Evolutionary conservation across 1,140 invertebrate genomes (phyloP).

Genomic region (Panagrolaimus sp.): DNA sequence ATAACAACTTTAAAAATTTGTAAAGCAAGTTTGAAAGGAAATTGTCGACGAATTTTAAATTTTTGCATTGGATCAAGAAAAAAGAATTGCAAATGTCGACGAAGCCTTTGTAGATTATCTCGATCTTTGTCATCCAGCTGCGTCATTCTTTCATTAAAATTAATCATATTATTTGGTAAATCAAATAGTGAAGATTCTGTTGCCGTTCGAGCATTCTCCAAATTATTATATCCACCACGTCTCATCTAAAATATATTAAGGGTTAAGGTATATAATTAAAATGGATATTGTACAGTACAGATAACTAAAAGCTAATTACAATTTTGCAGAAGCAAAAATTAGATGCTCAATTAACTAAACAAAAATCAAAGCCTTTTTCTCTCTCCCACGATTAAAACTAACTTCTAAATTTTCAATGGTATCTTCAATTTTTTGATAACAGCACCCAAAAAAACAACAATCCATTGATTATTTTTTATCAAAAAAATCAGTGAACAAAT

Average conservation of each 20-base stretch:
- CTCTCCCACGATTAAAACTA: too few species aligned
- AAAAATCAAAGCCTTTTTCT: too few species aligned
- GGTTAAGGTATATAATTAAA: too few species aligned
- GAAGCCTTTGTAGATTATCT: constrained; percentile 47
- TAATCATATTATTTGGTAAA: constrained; percentile 20
- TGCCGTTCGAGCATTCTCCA: not conserved
- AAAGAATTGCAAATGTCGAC: constrained; percentile 74
- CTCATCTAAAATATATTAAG: not conserved
- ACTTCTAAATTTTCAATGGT: too few species aligned
- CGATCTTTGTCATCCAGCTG: constrained; percentile 25
- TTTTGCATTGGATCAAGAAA: constrained; percentile 99
- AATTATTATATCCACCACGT: constrained; percentile 19
- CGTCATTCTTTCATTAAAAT: constrained; percentile 45
- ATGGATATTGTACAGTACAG: too few species aligned
- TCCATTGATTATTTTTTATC: too few species aligned
- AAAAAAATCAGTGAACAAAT: too few species aligned
- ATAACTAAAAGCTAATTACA: too few species aligned
- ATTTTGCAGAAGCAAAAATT: too few species aligned
- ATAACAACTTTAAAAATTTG: constrained; percentile 92
- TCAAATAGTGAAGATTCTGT: not conserved
- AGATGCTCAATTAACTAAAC: too few species aligned
- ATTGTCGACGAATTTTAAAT: constrained; percentile 79
- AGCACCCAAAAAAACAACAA: too few species aligned
- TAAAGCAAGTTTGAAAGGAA: constrained; percentile 81
- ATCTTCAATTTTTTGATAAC: too few species aligned